Conservation (phyloP, 2,888 invertebrate genomes). For the Caenorhabditis sp. region DNA sequence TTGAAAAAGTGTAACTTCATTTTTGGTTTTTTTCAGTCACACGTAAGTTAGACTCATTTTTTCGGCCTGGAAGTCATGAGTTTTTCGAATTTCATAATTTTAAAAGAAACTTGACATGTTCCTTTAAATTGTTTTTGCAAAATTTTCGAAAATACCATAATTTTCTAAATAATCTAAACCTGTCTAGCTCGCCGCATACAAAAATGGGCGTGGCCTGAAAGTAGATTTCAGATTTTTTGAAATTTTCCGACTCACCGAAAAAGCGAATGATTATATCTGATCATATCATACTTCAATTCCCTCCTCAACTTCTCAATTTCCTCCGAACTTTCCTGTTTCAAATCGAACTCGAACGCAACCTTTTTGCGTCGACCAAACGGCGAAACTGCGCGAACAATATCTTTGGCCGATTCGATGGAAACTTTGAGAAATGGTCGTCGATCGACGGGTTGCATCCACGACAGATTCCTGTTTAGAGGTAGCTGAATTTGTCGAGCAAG, state of each 20-base stretch:
- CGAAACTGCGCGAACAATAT: slow-evolving; percentile 22
- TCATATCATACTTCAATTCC: slow-evolving; percentile 18
- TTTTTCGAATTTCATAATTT: too few species aligned
- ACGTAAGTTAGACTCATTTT: too few species aligned
- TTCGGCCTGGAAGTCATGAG: too few species aligned
- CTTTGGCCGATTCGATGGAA: neutral
- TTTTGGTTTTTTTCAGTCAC: too few species aligned
- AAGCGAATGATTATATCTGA: slow-evolving; percentile 12
- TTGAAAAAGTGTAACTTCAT: too few species aligned
- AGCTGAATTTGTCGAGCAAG: neutral
- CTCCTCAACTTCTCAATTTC: neutral
- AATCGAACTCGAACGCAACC: neutral
- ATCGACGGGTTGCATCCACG: slow-evolving; percentile 1
- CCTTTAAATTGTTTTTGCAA: neutral
- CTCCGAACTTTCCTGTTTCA: neutral
- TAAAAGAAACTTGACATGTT: too few species aligned
- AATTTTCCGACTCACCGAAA: slow-evolving; percentile 16
- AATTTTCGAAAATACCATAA: neutral
- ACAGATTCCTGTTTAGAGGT: neutral
- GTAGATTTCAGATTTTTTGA: too few species aligned
- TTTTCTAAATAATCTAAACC: neutral
- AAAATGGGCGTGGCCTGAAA: neutral
- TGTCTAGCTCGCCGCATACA: too few species aligned
- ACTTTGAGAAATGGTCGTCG: neutral
- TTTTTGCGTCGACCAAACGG: slow-evolving; percentile 29